These are phyloP conservation scores for Strongylocentrotus purpuratus DNA, from an alignment of 35 echinoderm and acorn worm species.

Conservation along the genomic window DNA sequence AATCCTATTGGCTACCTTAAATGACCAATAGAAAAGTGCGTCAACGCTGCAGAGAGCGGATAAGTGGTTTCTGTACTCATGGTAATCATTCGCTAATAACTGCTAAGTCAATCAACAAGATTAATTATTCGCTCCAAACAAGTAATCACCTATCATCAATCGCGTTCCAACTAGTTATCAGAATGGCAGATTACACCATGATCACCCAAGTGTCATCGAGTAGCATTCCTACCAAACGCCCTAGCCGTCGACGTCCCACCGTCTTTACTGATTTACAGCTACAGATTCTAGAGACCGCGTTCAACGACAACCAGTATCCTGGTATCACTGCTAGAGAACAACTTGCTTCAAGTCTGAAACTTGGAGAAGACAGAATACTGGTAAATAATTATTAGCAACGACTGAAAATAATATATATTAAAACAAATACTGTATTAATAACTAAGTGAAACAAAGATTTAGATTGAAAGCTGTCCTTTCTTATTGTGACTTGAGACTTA, in stretches of 20 bases:
- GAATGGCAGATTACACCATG: neutral
- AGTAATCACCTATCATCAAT: neutral
- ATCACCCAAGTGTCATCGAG: neutral
- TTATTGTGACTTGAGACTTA: no score
- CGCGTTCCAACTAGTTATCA: neutral
- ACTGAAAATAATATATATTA: neutral
- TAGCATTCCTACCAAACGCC: neutral
- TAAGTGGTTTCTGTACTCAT: neutral
- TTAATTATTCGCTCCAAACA: neutral
- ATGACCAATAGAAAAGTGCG: neutral
- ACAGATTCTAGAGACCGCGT: neutral
- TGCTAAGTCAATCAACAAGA: neutral
- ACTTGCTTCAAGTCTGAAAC: neutral
- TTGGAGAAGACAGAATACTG: conserved; percentile 8
- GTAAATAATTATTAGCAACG: neutral
- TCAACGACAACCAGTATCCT: conserved; percentile 24
- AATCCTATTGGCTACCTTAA: neutral
- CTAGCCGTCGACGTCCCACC: conserved; percentile 17
- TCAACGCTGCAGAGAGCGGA: neutral
- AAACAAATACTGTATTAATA: no score
- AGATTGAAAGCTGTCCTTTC: no score
- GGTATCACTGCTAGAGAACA: conserved; percentile 7
- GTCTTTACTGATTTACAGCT: neutral
- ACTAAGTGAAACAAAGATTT: no score
- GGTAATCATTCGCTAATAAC: neutral